These are phyloP conservation scores for Drosophila incognita DNA, from an alignment of 2,888 invertebrate genomes.

Conservation along the genomic window DNA sequence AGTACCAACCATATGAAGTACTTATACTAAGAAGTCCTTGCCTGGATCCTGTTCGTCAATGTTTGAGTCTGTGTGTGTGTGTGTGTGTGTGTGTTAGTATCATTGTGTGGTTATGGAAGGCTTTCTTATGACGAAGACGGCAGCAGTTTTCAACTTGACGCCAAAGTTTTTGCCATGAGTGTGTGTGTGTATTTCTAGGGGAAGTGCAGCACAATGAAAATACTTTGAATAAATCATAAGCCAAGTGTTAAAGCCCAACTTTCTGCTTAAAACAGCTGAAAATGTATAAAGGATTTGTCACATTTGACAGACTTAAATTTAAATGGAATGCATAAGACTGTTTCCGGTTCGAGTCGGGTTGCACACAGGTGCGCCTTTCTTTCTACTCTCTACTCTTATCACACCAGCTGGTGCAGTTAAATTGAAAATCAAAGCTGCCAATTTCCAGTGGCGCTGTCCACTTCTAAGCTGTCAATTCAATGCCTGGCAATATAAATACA, in stretches of 20 bases:
- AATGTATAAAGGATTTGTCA: slow-evolving; percentile 17
- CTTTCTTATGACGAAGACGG: slow-evolving; percentile 59
- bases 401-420: slow-evolving; percentile 66
- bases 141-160: slow-evolving; percentile 61
- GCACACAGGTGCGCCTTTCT: slow-evolving; percentile 37
- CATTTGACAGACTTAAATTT: slow-evolving; percentile 35
- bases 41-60: slow-evolving; percentile 2
- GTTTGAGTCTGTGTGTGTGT: slow-evolving; percentile 2
- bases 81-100: neutral
- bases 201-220: slow-evolving; percentile 63
- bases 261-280: slow-evolving; percentile 33
- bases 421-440: slow-evolving; percentile 77
- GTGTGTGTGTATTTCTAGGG: slow-evolving; percentile 18
- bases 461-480: slow-evolving; percentile 63
- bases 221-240: slow-evolving; percentile 76
- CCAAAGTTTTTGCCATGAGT: slow-evolving; percentile 46
- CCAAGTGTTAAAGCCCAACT: slow-evolving; percentile 55
- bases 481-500: slow-evolving; percentile 67
- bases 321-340: slow-evolving; percentile 32
- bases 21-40: slow-evolving; percentile 39
- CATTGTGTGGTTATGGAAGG: slow-evolving; percentile 6
- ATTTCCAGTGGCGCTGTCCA: slow-evolving; percentile 52
- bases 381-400: slow-evolving; percentile 1
- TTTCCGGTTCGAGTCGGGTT: slow-evolving; percentile 11
- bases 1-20: slow-evolving; percentile 34